phyloP scores from a whole-genome alignment of 1,140 invertebrate species.

The Stratiolaelaps scimitus region DNA sequence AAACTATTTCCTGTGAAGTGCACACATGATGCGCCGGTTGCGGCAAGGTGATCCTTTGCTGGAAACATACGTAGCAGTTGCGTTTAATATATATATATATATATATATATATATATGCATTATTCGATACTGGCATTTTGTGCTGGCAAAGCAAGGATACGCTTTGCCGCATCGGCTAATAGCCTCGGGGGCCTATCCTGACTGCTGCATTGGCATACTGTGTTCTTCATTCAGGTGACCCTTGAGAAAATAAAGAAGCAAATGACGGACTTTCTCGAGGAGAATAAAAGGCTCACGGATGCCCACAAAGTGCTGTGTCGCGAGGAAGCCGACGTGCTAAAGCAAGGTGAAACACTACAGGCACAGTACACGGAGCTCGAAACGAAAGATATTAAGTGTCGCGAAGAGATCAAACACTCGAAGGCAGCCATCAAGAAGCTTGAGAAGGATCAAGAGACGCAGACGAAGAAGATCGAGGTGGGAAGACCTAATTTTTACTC shows the following conservation, averaged over 20 bases:
- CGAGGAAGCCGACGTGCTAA: conserved; percentile 32
- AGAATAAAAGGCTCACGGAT: conserved; percentile 12
- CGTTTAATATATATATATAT: no score
- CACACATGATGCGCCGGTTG: no score
- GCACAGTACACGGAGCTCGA: conserved; percentile 43
- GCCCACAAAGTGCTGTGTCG: background rate
- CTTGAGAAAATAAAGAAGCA: conserved; percentile 32
- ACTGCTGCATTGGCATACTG: conserved; percentile 23
- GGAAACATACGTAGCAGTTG: no score
- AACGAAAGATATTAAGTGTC: conserved; percentile 41
- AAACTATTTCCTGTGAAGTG: no score
- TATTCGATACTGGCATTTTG: no score
- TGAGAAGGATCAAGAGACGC: conserved; percentile 40
- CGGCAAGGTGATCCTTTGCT: no score
- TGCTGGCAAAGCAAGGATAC: no score
- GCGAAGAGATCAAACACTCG: conserved; percentile 43
- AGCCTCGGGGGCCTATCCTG: background rate
- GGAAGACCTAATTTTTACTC: no score
- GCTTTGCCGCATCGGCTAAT: no score
- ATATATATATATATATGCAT: no score
- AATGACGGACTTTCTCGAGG: conserved; percentile 28
- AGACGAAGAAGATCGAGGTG: conserved; percentile 40
- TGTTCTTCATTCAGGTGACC: background rate
- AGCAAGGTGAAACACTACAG: conserved; percentile 40
- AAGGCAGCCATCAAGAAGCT: conserved; percentile 41